Evolutionary conservation across 2,113 vertebrate genomes (phyloP).

Genomic region (Odocoileus hemionus): DNA sequence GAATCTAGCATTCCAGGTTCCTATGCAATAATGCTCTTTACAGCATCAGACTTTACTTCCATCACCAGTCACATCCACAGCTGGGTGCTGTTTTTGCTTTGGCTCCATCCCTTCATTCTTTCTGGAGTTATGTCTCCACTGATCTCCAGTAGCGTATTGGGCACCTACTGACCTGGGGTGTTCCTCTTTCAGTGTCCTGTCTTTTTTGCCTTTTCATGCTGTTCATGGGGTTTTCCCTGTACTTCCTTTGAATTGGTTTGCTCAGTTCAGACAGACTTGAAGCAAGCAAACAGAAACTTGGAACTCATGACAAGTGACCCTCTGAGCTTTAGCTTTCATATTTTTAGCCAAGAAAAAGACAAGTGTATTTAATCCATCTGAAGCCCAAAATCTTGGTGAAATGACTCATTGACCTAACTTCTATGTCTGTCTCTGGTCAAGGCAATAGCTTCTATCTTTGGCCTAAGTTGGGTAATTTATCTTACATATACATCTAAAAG

Average conservation of each 20-base stretch:
- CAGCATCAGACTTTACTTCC: too few relatives aligned
- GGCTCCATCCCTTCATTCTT: too few relatives aligned
- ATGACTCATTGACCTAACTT: neutral
- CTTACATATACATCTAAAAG: neutral
- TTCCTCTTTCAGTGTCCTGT: too few relatives aligned
- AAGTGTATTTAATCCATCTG: neutral
- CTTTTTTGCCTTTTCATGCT: too few relatives aligned
- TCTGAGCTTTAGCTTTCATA: neutral
- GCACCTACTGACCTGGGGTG: too few relatives aligned
- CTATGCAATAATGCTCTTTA: too few relatives aligned
- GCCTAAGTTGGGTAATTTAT: neutral
- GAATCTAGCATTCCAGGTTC: too few relatives aligned
- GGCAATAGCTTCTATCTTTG: neutral
- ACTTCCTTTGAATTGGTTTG: neutral
- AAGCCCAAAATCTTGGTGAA: neutral
- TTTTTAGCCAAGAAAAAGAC: neutral
- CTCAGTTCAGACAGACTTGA: neutral
- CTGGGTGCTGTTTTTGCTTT: too few relatives aligned
- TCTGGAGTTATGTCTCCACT: too few relatives aligned
- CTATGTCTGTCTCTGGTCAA: neutral
- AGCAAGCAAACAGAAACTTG: neutral
- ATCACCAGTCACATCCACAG: too few relatives aligned
- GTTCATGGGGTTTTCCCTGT: too few relatives aligned
- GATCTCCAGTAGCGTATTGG: too few relatives aligned
- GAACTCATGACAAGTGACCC: neutral